phyloP scores from a whole-genome alignment of 2,888 invertebrate genomes.

The Drosophila neonasuta region DNA sequence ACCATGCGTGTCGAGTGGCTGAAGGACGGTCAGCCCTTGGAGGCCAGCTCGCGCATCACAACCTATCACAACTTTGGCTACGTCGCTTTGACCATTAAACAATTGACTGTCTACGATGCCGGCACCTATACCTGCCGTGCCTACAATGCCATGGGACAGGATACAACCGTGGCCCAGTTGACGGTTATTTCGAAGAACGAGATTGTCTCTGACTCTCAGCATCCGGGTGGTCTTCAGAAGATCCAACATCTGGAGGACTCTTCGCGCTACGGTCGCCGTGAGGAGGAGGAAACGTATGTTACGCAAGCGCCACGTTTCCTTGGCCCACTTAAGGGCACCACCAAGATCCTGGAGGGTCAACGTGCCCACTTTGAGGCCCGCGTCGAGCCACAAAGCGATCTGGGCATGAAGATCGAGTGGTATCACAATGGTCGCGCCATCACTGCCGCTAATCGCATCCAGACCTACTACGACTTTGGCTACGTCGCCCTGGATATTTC shows the following conservation, averaged over 20 bases:
- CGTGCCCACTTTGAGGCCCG: conserved; percentile 97
- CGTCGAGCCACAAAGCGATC: conserved; percentile 96
- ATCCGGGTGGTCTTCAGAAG: conserved; percentile 95
- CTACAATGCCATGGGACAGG: conserved; percentile 93
- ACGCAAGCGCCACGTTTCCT: conserved; percentile 93
- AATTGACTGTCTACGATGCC: conserved; percentile 93
- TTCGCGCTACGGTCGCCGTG: conserved; percentile 86
- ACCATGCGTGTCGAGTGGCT: conserved; percentile 95
- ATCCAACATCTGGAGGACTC: conserved; percentile 94
- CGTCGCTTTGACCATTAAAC: conserved; percentile 96
- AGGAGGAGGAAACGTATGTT: conserved; percentile 88
- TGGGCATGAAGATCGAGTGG: conserved; percentile 97
- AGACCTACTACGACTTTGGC: conserved; percentile 97
- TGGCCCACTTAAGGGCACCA: conserved; percentile 95
- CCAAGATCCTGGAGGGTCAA: conserved; percentile 95
- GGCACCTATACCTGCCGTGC: conserved; percentile 95
- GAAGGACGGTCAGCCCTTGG: conserved; percentile 94
- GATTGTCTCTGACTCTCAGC: conserved; percentile 93
- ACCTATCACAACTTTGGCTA: conserved; percentile 97
- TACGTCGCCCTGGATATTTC: conserved; percentile 97
- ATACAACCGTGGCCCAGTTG: conserved; percentile 90
- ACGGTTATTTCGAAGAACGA: conserved; percentile 93
- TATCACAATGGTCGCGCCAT: conserved; percentile 97
- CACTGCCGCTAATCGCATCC: conserved; percentile 93
- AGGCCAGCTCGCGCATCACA: conserved; percentile 96